Evolutionary conservation across 1,140 invertebrate genomes (phyloP), one percentile per base, ranked within the genome.

Genomic region (Leptopilina boulardi): DNA sequence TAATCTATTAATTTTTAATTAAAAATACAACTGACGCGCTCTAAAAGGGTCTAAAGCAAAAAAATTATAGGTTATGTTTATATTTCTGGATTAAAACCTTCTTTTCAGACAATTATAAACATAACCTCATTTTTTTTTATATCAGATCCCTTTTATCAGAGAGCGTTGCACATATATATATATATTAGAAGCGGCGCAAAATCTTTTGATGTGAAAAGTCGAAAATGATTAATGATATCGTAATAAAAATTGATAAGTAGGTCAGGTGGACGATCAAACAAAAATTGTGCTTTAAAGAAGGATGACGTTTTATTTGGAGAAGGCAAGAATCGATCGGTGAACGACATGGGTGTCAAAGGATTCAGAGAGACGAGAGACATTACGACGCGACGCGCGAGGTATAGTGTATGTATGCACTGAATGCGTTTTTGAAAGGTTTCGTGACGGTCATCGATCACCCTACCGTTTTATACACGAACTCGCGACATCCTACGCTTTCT

Each of bases 401-500:
- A n/a, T n/a, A 51, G 47, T 3, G 47, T 47, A 13, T 51, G 47
- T n/a, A 51, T 66, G 59, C 26, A 66, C 26, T 66, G 59, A 66
- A 66, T 66, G 59, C 59, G 59, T 66, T 30, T 66, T 66, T 66
- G 21, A 66, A 66, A 66, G 26, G 56, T n/a, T 30, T 66, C 59
- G 26, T 34, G 59, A 34, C 13, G 59, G 59, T 66, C 59, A 66
- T 66, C 56, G 56, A 66, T 66, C 56, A 66, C 56, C 26, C n/a
- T n/a, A n/a, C n/a, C 56, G 56, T n/a, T 66, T 66, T 66, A 66
- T 66, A 34, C n/a, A 51, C 23, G 5, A 66, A 77, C 44, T 71
- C 21, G 77, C 76, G 38, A 74, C 59, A 76, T 70, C 38, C 70
- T 70, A 74, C 72, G 71, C 23, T 54, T 70, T 80, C n/a, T 4